Evolutionary conservation across 2,888 invertebrate genomes (phyloP).

Genomic region (Priocnemis perturbator): DNA sequence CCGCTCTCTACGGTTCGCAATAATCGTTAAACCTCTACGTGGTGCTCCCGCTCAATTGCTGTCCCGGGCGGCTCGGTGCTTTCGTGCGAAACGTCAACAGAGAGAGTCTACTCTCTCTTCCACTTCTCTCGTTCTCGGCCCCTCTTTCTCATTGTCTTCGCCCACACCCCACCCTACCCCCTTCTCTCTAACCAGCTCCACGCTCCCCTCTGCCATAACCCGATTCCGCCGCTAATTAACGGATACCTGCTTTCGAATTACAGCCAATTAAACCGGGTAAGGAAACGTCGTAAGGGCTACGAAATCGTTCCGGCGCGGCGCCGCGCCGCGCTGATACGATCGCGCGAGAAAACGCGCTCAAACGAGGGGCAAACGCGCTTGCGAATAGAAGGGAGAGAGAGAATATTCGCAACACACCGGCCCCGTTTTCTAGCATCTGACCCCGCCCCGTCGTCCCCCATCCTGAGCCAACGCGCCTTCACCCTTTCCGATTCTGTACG

Average conservation of each 20-base stretch:
- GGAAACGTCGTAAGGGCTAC: too few species aligned
- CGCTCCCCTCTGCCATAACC: too few species aligned
- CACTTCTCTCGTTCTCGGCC: neutral
- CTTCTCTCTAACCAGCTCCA: neutral
- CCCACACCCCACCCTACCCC: conserved; percentile 1
- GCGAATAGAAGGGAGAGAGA: conserved; percentile 13
- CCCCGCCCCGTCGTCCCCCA: neutral
- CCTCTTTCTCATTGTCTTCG: too few species aligned
- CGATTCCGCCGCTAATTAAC: conserved; percentile 34
- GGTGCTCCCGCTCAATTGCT: conserved; percentile 46
- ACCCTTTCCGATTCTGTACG: conserved; percentile 24
- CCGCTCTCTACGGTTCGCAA: conserved; percentile 33
- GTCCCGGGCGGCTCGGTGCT: neutral
- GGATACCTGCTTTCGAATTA: conserved; percentile 29
- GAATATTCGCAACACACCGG: neutral
- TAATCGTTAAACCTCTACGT: conserved; percentile 59
- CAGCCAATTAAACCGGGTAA: conserved; percentile 9
- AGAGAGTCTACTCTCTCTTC: neutral
- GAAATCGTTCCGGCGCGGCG: too few species aligned
- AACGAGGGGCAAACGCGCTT: too few species aligned
- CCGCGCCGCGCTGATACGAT: conserved; percentile 13
- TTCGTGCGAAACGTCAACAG: conserved; percentile 13
- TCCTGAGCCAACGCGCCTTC: neutral
- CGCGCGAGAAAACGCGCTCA: neutral
- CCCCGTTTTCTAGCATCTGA: too few species aligned